Evolutionary conservation across 2,113 vertebrate species (phyloP), one percentile per base, ranked within the genome.

Genomic region (Sebastes fasciatus): DNA sequence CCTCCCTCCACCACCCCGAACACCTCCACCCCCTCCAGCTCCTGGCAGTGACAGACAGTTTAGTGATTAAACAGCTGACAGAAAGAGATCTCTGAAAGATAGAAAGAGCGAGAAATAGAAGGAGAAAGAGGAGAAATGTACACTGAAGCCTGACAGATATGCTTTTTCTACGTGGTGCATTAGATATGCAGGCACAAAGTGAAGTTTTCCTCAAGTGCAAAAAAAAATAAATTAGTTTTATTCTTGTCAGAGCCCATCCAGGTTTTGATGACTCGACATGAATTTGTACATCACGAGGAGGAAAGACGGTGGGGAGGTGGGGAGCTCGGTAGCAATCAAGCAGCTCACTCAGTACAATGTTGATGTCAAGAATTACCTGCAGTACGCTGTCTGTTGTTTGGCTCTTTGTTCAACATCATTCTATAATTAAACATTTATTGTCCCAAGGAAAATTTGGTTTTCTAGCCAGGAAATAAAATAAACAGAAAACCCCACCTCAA

Each of bases 1-100:
- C 98, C 98, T 75, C 98, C 98, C 94, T 99, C 98, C 79, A 99
- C 95, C 78, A 96, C 97, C 4, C 98, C 98, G 26, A 99, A 97
- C 83, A 99, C 93, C 69, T 93, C 86, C 16, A 95, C 95, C 74
- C 93, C 91, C 79, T 96, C 94, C 88, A 99, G 93, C 81, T 95
- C 96, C 98, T 99, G 89, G 11, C 46, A 66, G 46, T n/a, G 55
- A 90, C 40, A 85, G 42, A 61, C 61, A 86, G 23, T 16, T 43
- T 17, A 46, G 46, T 54, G 74, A 78, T 74, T 70, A 74, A 79
- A 60, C 40, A 54, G 17, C 9, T 51, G 51, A 64, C 21, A 54
- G 62, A 72, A 52, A 11, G 54, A 71, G 26, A 46, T 34, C 14
- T 8, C 14, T 16, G 14, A 14, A 1, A 34, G 6, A 64, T 11